phyloP scores from a whole-genome alignment of 1,140 invertebrate genomes.

The Drosophila prosaltans region DNA sequence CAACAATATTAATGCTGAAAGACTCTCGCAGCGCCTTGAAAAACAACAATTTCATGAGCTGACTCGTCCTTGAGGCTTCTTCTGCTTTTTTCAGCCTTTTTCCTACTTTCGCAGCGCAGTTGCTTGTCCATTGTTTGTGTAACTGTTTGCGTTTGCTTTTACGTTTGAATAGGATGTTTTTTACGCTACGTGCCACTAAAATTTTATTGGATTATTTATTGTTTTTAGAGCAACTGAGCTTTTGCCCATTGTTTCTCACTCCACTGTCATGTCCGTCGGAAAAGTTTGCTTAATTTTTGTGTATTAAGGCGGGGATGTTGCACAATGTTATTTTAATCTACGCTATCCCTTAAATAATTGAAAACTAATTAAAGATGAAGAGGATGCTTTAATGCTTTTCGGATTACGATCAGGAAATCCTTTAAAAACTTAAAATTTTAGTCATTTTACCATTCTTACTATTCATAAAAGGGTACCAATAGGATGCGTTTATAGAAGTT shows the following conservation, averaged over 20 bases:
- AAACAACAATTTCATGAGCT: conserved; percentile 46
- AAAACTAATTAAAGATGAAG: not conserved
- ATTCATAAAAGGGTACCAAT: too few relatives aligned
- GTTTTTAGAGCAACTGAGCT: conserved; percentile 58
- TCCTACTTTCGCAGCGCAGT: not conserved
- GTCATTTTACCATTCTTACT: too few relatives aligned
- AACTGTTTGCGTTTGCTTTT: conserved; percentile 24
- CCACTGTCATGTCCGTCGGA: not conserved
- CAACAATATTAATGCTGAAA: conserved; percentile 47
- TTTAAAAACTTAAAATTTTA: too few relatives aligned
- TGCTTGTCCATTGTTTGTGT: not conserved
- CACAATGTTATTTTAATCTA: conserved; percentile 41
- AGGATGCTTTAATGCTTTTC: not conserved
- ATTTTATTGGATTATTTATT: conserved; percentile 77
- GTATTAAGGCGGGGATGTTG: conserved; percentile 29
- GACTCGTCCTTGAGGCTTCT: conserved; percentile 39
- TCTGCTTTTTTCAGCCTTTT: not conserved
- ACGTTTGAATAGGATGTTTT: conserved; percentile 43
- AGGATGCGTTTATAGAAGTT: too few relatives aligned
- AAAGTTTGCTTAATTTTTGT: conserved; percentile 10
- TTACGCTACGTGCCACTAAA: conserved; percentile 64
- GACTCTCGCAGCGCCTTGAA: conserved; percentile 26
- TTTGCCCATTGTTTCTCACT: conserved; percentile 1
- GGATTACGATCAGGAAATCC: conserved; percentile 1
- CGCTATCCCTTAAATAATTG: not conserved